Evolutionary conservation across 2,888 invertebrate genomes (phyloP).

Genomic region (Lasioglossum lativentre): DNA sequence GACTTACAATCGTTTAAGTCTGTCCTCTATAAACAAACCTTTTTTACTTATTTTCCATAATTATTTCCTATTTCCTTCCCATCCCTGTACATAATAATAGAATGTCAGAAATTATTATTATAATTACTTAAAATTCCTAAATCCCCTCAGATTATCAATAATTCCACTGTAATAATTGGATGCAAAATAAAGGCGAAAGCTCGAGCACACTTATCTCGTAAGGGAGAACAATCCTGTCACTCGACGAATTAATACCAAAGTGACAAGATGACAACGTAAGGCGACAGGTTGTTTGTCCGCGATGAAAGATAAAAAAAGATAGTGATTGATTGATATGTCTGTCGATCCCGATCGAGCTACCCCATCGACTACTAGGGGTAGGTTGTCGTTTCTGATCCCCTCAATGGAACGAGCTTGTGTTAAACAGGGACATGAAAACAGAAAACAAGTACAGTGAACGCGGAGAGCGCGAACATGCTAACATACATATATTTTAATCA

Average conservation of each 20-base stretch:
- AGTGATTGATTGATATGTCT: constrained; percentile 46
- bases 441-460: not conserved
- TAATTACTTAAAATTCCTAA: not conserved
- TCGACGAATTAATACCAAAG: constrained; percentile 29
- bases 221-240: not conserved
- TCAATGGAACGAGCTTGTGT: not conserved
- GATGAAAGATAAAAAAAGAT: constrained; percentile 23
- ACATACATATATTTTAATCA: not conserved
- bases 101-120: not conserved
- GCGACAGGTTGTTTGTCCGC: constrained; percentile 16
- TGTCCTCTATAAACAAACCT: not conserved
- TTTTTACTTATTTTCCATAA: not conserved
- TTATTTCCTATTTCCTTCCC: not conserved
- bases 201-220: not conserved
- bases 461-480: not conserved
- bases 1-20: no score
- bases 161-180: not conserved
- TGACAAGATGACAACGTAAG: constrained; percentile 15
- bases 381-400: not conserved
- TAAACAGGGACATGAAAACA: not conserved
- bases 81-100: not conserved
- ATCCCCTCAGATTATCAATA: not conserved
- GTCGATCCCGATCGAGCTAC: constrained; percentile 20
- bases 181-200: not conserved
- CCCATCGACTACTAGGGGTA: constrained; percentile 28